Evolutionary conservation across 2,888 invertebrate genomes (phyloP).

Genomic region (Steinernema scapterisci): DNA sequence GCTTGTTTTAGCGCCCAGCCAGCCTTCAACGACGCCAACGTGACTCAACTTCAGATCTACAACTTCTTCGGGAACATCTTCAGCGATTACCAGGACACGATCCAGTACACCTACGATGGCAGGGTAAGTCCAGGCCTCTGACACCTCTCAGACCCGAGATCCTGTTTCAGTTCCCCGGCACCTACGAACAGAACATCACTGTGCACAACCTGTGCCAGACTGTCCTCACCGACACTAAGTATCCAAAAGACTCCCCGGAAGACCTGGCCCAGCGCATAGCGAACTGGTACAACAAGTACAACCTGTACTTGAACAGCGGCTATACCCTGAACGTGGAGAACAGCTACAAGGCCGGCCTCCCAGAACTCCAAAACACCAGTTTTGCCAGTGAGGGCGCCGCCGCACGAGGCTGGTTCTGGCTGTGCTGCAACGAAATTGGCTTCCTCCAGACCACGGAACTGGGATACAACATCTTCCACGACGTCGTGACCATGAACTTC

Average conservation of each 20-base stretch:
- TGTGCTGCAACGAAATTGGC: conserved; percentile 39
- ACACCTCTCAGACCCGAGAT: too few relatives aligned
- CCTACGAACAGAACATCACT: conserved; percentile 5
- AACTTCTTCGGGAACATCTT: conserved; percentile 58
- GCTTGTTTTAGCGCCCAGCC: conserved; percentile 48
- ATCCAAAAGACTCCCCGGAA: not conserved
- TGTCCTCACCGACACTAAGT: not conserved
- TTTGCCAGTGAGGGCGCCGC: not conserved
- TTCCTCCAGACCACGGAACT: conserved; percentile 38
- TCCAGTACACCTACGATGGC: conserved; percentile 63
- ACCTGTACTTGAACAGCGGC: not conserved
- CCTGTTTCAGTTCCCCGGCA: too few relatives aligned
- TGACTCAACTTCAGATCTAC: conserved; percentile 48
- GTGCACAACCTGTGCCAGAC: conserved; percentile 29
- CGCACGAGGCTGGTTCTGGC: conserved; percentile 42
- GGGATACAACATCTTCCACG: conserved; percentile 33
- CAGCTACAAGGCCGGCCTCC: not conserved
- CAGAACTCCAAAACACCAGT: not conserved
- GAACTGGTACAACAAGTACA: conserved; percentile 25
- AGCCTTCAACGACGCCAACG: conserved; percentile 39
- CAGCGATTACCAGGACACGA: conserved; percentile 58
- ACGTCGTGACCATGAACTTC: conserved; percentile 33
- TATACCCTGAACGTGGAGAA: not conserved
- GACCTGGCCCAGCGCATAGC: not conserved
- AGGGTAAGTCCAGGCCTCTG: conserved; percentile 44